These are phyloP conservation scores for Patella caerulea DNA, from an alignment of 2,888 invertebrate genomes.

Conservation along the genomic window DNA sequence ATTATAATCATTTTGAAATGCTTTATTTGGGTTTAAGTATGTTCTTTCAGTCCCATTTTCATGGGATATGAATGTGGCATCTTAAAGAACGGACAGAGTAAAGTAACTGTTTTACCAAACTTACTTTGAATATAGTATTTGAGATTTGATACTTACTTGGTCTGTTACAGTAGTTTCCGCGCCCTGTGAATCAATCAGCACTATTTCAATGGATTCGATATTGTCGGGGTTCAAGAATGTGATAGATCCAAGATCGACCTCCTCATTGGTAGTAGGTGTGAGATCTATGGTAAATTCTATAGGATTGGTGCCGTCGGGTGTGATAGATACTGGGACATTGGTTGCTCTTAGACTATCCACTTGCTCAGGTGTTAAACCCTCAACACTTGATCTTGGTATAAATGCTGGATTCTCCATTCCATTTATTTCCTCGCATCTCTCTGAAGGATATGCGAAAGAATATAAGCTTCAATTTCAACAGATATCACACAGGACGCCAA, in stretches of 20 bases:
- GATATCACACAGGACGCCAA: too few relatives aligned
- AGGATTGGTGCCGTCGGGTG: background rate
- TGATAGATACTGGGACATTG: background rate
- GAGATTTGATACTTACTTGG: background rate
- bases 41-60: too few relatives aligned
- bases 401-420: conserved; percentile 1
- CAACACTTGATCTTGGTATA: background rate
- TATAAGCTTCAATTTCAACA: too few relatives aligned
- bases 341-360: background rate
- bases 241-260: background rate
- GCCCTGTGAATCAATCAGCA: background rate
- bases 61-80: too few relatives aligned
- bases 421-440: background rate
- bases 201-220: background rate
- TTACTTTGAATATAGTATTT: too few relatives aligned
- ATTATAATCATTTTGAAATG: too few relatives aligned
- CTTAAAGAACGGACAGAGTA: too few relatives aligned
- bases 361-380: background rate
- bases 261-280: background rate
- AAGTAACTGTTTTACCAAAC: too few relatives aligned
- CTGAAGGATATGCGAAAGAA: background rate
- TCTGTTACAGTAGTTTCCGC: background rate
- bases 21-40: too few relatives aligned
- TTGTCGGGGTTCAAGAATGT: background rate
- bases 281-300: background rate